A percentile compares a stretch with the other conserved stretches of the same genome.
Evolutionary conservation across 2,113 vertebrate species (phyloP).

Genomic region (Suncus etruscus): DNA sequence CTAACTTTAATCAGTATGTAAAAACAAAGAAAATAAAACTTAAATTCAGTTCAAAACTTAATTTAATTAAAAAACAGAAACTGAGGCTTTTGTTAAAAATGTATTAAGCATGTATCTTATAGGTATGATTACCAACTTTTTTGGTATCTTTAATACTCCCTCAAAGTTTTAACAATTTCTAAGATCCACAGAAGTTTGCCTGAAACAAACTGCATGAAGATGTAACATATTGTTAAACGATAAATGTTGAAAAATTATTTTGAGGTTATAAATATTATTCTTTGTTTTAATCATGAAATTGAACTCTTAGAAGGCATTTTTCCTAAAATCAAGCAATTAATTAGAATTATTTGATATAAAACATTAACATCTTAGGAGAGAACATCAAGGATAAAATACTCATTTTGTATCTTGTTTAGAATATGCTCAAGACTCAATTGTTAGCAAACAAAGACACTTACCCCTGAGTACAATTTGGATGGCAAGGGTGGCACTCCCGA

Average conservation of each 20-base stretch:
- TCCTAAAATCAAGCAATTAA: slow-evolving; percentile 4
- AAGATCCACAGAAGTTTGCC: background rate
- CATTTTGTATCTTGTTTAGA: accelerated
- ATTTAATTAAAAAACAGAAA: slow-evolving; percentile 16
- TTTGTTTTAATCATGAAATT: background rate
- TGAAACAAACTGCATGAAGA: background rate
- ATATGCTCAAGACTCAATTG: accelerated
- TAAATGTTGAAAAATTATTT: slow-evolving; percentile 27
- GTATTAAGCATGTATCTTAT: background rate
- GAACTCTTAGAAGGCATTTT: background rate
- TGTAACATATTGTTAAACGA: background rate
- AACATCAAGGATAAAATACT: background rate
- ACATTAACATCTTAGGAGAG: background rate
- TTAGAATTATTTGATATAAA: background rate
- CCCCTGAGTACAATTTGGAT: slow-evolving; percentile 98
- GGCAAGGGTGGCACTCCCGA: slow-evolving; percentile 96
- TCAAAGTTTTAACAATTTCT: slow-evolving; percentile 8
- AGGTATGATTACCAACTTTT: background rate
- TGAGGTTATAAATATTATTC: background rate
- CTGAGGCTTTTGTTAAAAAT: background rate
- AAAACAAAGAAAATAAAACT: slow-evolving; percentile 6
- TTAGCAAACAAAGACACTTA: slow-evolving; percentile 83
- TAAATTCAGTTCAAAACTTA: background rate
- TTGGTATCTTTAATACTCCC: background rate
- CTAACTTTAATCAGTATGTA: background rate